These are phyloP conservation scores for Rotaria magnacalcarata DNA, from an alignment of 2,888 invertebrate genomes.

Conservation along the genomic window DNA sequence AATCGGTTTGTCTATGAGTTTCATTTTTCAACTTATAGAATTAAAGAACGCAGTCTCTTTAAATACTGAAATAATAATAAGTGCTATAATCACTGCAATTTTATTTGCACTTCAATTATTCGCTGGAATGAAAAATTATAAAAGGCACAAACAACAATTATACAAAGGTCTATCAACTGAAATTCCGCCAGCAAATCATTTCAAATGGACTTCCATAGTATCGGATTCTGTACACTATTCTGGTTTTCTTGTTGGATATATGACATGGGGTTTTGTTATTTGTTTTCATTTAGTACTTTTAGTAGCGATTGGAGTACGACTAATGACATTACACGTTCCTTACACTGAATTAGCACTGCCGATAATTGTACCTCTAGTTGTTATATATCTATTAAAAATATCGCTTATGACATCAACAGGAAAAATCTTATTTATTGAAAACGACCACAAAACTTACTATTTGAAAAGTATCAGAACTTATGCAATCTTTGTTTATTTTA, in stretches of 20 bases:
- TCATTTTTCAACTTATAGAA: too few relatives aligned
- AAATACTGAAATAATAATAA: neutral
- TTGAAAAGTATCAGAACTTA: neutral
- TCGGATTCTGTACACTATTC: neutral
- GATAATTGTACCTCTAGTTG: neutral
- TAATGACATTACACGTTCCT: neutral
- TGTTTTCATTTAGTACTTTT: constrained; percentile 13
- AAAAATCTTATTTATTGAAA: neutral
- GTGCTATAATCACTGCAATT: neutral
- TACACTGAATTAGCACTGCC: neutral
- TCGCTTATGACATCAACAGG: neutral
- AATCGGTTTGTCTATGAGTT: neutral
- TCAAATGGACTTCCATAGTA: neutral
- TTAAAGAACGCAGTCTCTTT: neutral
- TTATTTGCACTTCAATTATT: constrained; percentile 38
- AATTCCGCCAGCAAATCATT: neutral
- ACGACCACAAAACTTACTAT: neutral
- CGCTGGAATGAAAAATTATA: constrained; percentile 40
- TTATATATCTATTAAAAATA: constrained; percentile 30
- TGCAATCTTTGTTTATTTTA: constrained; percentile 29
- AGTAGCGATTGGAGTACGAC: neutral
- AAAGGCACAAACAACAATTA: constrained; percentile 38
- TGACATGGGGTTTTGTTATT: constrained; percentile 35
- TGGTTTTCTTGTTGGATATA: constrained; percentile 31
- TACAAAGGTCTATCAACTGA: neutral